Evolutionary conservation across 2,888 invertebrate genomes (phyloP).

Genomic region (Heliconius ethilla): DNA sequence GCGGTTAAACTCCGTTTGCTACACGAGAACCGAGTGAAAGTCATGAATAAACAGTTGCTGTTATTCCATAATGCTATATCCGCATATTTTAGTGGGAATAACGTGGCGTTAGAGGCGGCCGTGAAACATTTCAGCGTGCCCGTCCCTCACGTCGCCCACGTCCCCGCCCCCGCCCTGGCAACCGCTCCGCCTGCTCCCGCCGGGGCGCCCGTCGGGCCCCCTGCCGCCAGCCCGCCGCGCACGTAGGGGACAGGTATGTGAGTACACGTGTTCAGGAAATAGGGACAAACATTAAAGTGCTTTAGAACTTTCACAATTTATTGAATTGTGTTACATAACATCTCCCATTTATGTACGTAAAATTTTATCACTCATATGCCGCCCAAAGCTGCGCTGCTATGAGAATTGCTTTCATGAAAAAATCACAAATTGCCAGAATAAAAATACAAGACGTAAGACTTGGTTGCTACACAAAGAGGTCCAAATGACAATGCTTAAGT

Average conservation of each 20-base stretch:
- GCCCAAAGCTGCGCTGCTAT: no score
- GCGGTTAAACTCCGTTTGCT: conserved; percentile 97
- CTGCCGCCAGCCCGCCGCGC: conserved; percentile 9
- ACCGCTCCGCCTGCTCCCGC: conserved; percentile 15
- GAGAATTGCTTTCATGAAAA: no score
- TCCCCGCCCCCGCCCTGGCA: conserved; percentile 28
- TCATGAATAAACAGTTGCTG: conserved; percentile 98
- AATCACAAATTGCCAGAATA: no score
- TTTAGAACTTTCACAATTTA: background rate
- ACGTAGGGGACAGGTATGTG: background rate
- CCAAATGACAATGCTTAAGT: no score
- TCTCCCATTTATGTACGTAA: no score
- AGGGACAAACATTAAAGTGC: background rate
- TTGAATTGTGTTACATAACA: no score
- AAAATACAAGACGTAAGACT: no score
- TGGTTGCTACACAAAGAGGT: no score
- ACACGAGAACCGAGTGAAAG: conserved; percentile 99
- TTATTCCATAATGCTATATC: conserved; percentile 98
- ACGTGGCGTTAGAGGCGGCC: conserved; percentile 94
- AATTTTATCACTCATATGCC: no score
- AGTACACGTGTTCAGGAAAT: background rate
- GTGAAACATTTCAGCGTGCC: conserved; percentile 97
- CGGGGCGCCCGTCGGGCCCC: conserved; percentile 30
- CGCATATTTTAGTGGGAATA: conserved; percentile 98
- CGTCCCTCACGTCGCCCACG: conserved; percentile 40